Conservation (phyloP, 2,797 vertebrate genomes). For the Furcifer pardalis region DNA sequence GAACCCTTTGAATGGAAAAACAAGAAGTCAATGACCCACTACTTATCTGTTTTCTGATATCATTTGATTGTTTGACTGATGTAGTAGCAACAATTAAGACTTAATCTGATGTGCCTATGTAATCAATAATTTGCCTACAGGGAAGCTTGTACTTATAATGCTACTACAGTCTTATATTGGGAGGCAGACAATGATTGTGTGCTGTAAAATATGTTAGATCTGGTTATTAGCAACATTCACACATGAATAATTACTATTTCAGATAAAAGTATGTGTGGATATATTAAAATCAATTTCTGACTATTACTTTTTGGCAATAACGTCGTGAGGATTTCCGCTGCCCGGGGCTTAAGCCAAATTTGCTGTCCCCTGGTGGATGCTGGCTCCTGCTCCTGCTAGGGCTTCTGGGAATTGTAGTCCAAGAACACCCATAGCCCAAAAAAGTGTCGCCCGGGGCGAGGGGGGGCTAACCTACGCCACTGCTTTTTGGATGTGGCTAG, state of each 20-base stretch:
- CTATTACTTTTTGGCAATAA: neutral
- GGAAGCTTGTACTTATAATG: neutral
- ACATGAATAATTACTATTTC: neutral
- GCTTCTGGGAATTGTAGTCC: too few species aligned
- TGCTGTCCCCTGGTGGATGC: too few species aligned
- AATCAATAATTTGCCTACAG: neutral
- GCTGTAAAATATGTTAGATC: neutral
- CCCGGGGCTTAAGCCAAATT: too few species aligned
- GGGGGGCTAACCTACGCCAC: too few species aligned
- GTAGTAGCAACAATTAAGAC: neutral
- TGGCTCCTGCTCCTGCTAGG: too few species aligned
- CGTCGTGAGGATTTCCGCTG: too few species aligned
- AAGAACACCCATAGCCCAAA: too few species aligned
- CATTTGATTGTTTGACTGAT: neutral
- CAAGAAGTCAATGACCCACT: neutral
- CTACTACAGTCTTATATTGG: neutral
- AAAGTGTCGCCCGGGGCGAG: too few species aligned
- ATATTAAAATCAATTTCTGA: neutral
- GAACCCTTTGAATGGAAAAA: conserved; percentile 77
- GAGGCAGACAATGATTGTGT: neutral
- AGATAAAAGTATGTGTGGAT: neutral
- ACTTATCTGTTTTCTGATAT: neutral
- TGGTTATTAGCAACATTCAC: neutral
- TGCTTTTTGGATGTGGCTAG: neutral
- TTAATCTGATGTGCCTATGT: neutral